Conservation (phyloP, 2,888 invertebrate genomes). For the Nudaria mundana region DNA sequence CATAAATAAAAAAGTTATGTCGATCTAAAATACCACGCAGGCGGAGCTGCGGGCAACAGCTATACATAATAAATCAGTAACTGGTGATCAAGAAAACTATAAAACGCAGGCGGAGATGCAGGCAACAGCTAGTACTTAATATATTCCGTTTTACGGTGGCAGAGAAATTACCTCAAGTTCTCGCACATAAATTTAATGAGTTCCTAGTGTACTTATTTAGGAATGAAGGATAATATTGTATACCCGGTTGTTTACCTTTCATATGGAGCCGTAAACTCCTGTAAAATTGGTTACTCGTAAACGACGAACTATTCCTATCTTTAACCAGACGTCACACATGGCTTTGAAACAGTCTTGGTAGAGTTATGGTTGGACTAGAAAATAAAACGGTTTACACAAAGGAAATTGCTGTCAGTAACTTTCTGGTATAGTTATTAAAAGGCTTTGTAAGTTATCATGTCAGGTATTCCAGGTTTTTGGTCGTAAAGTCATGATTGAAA, state of each 20-base stretch:
- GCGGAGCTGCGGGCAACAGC: too few species aligned
- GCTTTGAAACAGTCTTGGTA: slow-evolving; percentile 4
- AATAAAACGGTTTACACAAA: neutral
- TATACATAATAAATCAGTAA: too few species aligned
- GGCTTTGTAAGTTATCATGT: too few species aligned
- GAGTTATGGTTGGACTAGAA: neutral
- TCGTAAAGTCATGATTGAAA: too few species aligned
- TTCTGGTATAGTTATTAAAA: neutral
- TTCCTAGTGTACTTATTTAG: slow-evolving; percentile 10
- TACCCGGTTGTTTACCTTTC: slow-evolving; percentile 30
- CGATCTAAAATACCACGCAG: too few species aligned
- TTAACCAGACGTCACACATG: slow-evolving; percentile 19
- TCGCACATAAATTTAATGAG: slow-evolving; percentile 5
- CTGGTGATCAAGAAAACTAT: too few species aligned
- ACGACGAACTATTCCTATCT: slow-evolving; percentile 29
- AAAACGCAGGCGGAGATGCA: too few species aligned
- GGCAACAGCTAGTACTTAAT: neutral
- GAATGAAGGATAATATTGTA: slow-evolving; percentile 28
- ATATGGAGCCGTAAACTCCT: slow-evolving; percentile 23
- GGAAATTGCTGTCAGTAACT: neutral
- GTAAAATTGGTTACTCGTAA: slow-evolving; percentile 33
- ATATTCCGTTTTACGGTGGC: neutral
- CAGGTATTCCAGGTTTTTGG: too few species aligned
- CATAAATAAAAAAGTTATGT: too few species aligned
- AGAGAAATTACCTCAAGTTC: neutral